These are phyloP conservation scores for Machimus atricapillus DNA, from an alignment of 2,888 invertebrate genomes.

Conservation along the genomic window DNA sequence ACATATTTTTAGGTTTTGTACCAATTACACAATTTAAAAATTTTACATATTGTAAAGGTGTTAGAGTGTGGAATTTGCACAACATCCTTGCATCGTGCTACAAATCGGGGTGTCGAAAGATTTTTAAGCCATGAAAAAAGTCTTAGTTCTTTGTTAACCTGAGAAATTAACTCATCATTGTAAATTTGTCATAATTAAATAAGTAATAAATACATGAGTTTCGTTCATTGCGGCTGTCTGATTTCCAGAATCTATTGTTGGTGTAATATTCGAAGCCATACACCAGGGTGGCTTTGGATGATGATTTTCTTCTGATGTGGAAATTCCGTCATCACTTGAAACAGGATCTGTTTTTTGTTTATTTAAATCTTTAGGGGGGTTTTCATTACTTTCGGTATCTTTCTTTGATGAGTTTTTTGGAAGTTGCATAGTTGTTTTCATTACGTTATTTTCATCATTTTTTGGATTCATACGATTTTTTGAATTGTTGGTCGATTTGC, in stretches of 20 bases:
- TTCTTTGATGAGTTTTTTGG: neutral
- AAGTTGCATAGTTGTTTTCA: neutral
- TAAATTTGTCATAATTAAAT: neutral
- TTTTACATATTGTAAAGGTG: conserved; percentile 13
- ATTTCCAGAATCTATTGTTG: neutral
- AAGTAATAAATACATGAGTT: neutral
- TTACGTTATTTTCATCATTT: neutral
- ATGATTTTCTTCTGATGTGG: neutral
- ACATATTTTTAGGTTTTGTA: neutral
- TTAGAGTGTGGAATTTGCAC: neutral
- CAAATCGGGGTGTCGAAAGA: neutral
- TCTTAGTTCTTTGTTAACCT: neutral
- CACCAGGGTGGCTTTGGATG: neutral
- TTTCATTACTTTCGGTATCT: neutral
- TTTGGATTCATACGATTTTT: neutral
- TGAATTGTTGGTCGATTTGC: neutral
- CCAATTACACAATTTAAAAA: neutral
- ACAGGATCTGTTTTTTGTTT: neutral
- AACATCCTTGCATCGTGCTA: neutral
- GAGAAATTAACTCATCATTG: neutral
- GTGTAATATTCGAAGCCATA: neutral
- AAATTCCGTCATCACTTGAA: conserved; percentile 14
- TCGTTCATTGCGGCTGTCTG: neutral
- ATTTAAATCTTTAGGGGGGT: neutral
- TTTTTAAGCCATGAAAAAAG: conserved; percentile 23